Evolutionary conservation across 1,140 invertebrate genomes (phyloP).

Genomic region (Nymphalis io): DNA sequence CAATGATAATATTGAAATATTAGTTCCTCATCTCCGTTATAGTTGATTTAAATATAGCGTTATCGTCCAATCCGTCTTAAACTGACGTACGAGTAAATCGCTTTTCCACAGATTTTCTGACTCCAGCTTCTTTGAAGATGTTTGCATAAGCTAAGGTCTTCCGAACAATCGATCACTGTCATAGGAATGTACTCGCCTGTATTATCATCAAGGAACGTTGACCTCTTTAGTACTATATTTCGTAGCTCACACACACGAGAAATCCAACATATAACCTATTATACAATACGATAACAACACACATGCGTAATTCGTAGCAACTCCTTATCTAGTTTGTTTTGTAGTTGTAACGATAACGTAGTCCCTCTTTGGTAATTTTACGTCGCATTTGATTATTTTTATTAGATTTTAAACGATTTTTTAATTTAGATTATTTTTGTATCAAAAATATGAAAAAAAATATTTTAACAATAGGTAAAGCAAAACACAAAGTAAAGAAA

Average conservation of each 20-base stretch:
- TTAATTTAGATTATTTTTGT: too few relatives aligned
- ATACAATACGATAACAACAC: slow-evolving; percentile 33
- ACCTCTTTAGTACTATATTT: slow-evolving; percentile 62
- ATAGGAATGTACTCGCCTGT: slow-evolving; percentile 52
- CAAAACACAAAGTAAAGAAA: too few relatives aligned
- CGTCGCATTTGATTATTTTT: neutral
- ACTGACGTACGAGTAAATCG: slow-evolving; percentile 58
- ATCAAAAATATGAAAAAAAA: too few relatives aligned
- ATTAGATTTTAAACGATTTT: neutral
- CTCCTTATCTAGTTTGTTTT: slow-evolving; percentile 64
- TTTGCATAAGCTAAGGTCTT: slow-evolving; percentile 71
- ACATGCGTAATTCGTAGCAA: slow-evolving; percentile 44
- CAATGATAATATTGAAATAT: slow-evolving; percentile 14
- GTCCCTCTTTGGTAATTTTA: slow-evolving; percentile 29
- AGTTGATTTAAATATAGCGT: slow-evolving; percentile 31
- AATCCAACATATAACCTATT: slow-evolving; percentile 13
- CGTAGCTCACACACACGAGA: slow-evolving; percentile 57
- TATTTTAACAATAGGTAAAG: too few relatives aligned
- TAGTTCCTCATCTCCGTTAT: slow-evolving; percentile 33
- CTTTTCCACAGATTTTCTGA: slow-evolving; percentile 59
- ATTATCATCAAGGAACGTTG: slow-evolving; percentile 70
- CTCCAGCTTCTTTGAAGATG: slow-evolving; percentile 57
- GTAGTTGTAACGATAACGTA: slow-evolving; percentile 39
- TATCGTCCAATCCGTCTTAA: slow-evolving; percentile 56
- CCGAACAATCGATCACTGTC: slow-evolving; percentile 76